Base-by-base conservation (phyloP, 2,888 invertebrate genomes). In the Temnothorax rugatulus region DNA sequence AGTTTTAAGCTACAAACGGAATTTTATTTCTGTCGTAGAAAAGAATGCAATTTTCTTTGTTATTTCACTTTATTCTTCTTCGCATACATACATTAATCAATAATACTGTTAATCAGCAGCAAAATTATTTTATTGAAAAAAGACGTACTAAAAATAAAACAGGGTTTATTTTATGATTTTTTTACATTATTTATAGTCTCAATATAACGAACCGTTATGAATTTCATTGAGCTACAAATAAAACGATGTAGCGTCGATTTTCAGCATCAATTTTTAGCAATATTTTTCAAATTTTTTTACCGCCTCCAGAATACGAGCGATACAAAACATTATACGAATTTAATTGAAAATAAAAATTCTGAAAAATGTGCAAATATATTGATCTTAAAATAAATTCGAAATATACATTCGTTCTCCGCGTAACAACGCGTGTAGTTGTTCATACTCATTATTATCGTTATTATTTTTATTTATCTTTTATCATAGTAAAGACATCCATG, bases 111-210 rank as follows among this genome's bases (percentile, higher is more conserved):
- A 44, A 71, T 21, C 38, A 57, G 11, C 21, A 44, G 4, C 25
- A 75, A 64, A 34, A 13, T 7, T 76, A 29, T 76, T 76, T 52
- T 76, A 41, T 41, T 66, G 4, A n/a, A 76, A 66, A 74, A 64
- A n/a, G 2, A 1, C 50, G 25, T 50, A 66, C 4, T 54, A 8
- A 69, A 57, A 18, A 79, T 59, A 1, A 59, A 34, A 21, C 4
- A 9, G 3, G 4, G n/a, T 47, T 25, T 47, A 71, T 71, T 71
- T 47, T 13, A 73, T 0, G 13, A 18, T 44, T 44, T 79, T 79
- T 57, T 44, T 4, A 0, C 15, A 47, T 79, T 59, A 79, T 69
- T 79, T 34, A 34, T 47, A 47, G 21, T 13, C 44, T 13, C 44
- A 29, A 47, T 52, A 44, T 57, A 57, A 54, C 18, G n/a, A 76